Evolutionary conservation across 2,888 invertebrate genomes (phyloP), one percentile per base, ranked within the genome.

Genomic region (Chamaedrilus cognettii): DNA sequence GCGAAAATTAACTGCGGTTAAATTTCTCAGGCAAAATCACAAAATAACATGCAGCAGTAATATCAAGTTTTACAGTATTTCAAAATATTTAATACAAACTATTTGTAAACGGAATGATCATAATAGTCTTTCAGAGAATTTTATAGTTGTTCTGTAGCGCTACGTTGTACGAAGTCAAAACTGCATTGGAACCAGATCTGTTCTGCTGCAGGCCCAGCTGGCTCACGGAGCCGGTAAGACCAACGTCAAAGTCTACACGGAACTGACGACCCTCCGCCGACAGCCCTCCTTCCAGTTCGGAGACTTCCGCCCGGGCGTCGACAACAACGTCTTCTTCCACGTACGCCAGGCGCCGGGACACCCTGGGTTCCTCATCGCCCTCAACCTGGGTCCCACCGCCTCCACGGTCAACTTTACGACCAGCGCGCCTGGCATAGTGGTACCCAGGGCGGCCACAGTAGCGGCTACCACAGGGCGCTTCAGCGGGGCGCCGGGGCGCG

Each of bases 241-340:
- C n/a, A 69, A 68, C 4, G 67, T 81, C 34, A 70, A 78, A 60
- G 74, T 78, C 7, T 78, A 75, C 71, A 68, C 62, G 15, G 64
- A 73, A 4, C 67, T 82, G n/a, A 67, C 72, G 3, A 33, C 71
- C 11, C 73, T 83, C 2, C 70, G 80, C 28, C 35, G 67, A 3
- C 73, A 77, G n/a, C 80, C 79, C 33, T 80, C 82, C 1, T 73
- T 83, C 70, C 78, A 77, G 69, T 82, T 77, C 75, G 83, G 83
- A 2, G 66, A 70, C 5, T 64, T 77, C 11, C 65, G 71, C n/a
- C 71, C 68, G 28, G 68, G 70, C 5, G 60, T 70, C 28, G 70
- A 72, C 33, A 67, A 73, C 0, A 74, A 79, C 56, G 64, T 82
- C 32, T 68, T 80, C 50, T 75, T 77, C 70, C 79, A 79, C 63